These are phyloP conservation scores for Morone chrysops DNA, from an alignment of 2,113 vertebrate genomes.

Conservation along the genomic window DNA sequence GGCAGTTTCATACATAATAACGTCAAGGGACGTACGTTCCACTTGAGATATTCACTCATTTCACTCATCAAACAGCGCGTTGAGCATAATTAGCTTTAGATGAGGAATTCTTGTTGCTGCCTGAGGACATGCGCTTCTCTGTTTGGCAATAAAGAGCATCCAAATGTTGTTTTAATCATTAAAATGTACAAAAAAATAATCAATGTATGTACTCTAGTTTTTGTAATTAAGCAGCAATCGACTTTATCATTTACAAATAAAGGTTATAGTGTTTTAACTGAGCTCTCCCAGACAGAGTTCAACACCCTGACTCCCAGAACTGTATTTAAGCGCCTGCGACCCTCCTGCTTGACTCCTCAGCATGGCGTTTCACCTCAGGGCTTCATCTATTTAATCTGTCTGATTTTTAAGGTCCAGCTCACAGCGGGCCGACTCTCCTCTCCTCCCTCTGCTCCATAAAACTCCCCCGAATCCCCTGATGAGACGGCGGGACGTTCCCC, in stretches of 20 bases:
- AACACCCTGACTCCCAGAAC: conserved; percentile 24
- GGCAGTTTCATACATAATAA: too few species aligned
- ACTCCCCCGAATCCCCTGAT: not conserved
- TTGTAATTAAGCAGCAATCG: too few species aligned
- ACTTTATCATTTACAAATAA: too few species aligned
- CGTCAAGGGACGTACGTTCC: too few species aligned
- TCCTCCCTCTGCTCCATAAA: not conserved
- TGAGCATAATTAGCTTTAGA: not conserved
- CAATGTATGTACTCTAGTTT: too few species aligned
- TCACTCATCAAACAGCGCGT: not conserved
- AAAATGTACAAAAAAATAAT: too few species aligned
- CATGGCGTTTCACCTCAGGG: not conserved
- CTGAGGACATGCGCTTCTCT: not conserved
- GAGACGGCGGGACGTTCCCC: not conserved
- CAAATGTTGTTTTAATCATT: too few species aligned
- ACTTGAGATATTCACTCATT: not conserved
- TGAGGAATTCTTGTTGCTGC: not conserved
- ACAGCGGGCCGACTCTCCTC: not conserved
- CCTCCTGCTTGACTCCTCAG: not conserved
- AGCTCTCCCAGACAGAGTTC: not conserved
- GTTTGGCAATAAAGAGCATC: too few species aligned
- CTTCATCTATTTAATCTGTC: conserved; percentile 38
- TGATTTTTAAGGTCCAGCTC: conserved; percentile 49
- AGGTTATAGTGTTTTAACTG: too few species aligned
- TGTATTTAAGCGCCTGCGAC: not conserved